phyloP scores from a whole-genome alignment of 37 sponge, comb jelly and placozoan species.

The Spongilla lacustris region DNA sequence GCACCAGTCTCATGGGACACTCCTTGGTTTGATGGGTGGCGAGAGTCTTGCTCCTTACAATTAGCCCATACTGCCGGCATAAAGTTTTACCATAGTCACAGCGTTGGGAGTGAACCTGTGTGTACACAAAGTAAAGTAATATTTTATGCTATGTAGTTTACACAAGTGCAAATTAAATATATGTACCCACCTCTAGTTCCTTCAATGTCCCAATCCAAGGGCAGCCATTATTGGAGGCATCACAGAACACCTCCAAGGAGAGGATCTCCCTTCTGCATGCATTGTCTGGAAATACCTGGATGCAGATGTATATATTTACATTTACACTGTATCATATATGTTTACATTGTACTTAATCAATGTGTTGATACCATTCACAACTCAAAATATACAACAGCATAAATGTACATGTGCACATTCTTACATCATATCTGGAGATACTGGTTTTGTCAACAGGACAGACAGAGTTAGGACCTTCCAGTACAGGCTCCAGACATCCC shows the following conservation, averaged over 20 bases:
- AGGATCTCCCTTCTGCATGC: background rate
- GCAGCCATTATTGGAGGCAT: background rate
- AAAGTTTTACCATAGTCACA: conserved; percentile 50
- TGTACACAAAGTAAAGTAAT: background rate
- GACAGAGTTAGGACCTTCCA: conserved; percentile 19
- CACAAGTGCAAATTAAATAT: background rate
- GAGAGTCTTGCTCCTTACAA: conserved; percentile 8
- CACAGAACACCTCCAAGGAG: background rate
- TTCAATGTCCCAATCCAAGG: background rate
- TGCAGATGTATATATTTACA: background rate
- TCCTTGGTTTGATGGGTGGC: conserved; percentile 10
- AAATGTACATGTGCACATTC: background rate
- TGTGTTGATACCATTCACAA: no score
- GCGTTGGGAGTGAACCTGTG: conserved; percentile 14
- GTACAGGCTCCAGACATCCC: conserved; percentile 57
- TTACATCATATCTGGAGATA: background rate
- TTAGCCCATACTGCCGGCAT: conserved; percentile 59
- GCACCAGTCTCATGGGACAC: conserved; percentile 63
- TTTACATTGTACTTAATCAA: background rate
- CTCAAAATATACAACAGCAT: background rate
- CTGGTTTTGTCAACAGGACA: conserved; percentile 55
- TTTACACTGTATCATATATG: background rate
- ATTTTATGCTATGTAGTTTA: background rate
- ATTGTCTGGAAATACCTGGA: background rate
- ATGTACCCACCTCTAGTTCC: background rate